These are phyloP conservation scores for Botia almorhae DNA, from an alignment of 2,797 vertebrate genomes.

Conservation along the genomic window DNA sequence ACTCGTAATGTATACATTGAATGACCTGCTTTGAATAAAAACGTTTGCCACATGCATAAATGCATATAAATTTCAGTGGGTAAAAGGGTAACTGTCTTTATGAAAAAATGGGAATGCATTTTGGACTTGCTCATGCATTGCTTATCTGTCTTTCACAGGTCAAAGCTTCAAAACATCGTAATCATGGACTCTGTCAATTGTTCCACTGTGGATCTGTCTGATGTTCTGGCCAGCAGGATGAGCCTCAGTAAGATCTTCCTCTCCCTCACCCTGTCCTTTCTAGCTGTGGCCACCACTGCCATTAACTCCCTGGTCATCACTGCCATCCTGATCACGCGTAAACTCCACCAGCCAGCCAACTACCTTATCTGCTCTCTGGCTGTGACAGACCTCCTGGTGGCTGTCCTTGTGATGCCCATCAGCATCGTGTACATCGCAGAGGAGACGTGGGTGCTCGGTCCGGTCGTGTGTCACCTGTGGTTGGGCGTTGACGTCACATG, in stretches of 20 bases:
- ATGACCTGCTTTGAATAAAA: neutral
- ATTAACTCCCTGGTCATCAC: conserved; percentile 98
- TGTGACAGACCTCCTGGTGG: conserved; percentile 95
- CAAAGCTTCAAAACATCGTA: neutral
- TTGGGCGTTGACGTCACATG: conserved; percentile 94
- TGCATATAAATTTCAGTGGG: neutral
- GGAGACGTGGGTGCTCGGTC: conserved; percentile 93
- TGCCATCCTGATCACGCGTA: conserved; percentile 93
- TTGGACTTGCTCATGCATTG: conserved; percentile 23
- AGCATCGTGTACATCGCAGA: conserved; percentile 94
- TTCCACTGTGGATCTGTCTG: conserved; percentile 45
- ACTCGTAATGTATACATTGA: too few species aligned
- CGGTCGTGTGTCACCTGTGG: conserved; percentile 92
- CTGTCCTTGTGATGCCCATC: conserved; percentile 97
- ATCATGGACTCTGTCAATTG: conserved; percentile 52
- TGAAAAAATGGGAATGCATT: neutral
- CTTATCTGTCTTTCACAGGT: conserved; percentile 30
- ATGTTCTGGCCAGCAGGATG: conserved; percentile 18
- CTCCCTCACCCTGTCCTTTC: conserved; percentile 89
- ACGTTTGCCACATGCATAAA: neutral
- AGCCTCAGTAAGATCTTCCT: conserved; percentile 87
- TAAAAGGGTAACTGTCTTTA: neutral
- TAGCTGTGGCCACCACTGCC: conserved; percentile 90
- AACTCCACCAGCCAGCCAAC: conserved; percentile 96
- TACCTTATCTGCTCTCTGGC: conserved; percentile 97